These are phyloP conservation scores for Trichonephila clavipes DNA, from an alignment of 1,140 invertebrate genomes.

Conservation along the genomic window DNA sequence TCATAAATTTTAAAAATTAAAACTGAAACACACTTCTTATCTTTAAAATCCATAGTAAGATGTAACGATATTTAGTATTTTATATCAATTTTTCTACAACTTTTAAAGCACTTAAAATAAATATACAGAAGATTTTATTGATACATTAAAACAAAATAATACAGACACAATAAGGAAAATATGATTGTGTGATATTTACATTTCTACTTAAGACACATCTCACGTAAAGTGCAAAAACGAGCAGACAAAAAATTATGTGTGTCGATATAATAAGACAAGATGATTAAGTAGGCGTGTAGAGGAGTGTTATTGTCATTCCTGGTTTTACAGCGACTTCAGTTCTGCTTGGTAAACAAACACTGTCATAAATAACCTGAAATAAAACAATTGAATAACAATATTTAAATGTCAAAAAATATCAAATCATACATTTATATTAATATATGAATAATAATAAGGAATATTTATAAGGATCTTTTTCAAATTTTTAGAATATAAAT, in stretches of 20 bases:
- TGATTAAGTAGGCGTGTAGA: constrained; percentile 34
- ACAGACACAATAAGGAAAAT: constrained; percentile 4
- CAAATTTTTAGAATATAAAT: too few relatives aligned
- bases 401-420: too few relatives aligned
- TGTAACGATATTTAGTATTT: not conserved
- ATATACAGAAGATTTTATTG: constrained; percentile 57
- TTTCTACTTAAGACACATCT: constrained; percentile 1
- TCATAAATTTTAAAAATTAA: too few relatives aligned
- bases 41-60: too few relatives aligned
- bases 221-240: not conserved
- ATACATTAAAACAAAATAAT: constrained; percentile 10
- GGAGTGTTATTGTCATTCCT: constrained; percentile 62
- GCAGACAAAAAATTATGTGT: not conserved
- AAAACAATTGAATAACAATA: not conserved
- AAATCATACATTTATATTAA: too few relatives aligned
- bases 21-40: not conserved
- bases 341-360: constrained; percentile 54
- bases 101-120: not conserved
- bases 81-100: not conserved
- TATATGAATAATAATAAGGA: not conserved
- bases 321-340: constrained; percentile 55
- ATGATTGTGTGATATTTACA: constrained; percentile 50
- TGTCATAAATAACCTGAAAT: constrained; percentile 60
- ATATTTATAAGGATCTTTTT: too few relatives aligned
- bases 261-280: not conserved